Evolutionary conservation across 2,113 vertebrate species (phyloP).

Genomic region (Alectura lathami): DNA sequence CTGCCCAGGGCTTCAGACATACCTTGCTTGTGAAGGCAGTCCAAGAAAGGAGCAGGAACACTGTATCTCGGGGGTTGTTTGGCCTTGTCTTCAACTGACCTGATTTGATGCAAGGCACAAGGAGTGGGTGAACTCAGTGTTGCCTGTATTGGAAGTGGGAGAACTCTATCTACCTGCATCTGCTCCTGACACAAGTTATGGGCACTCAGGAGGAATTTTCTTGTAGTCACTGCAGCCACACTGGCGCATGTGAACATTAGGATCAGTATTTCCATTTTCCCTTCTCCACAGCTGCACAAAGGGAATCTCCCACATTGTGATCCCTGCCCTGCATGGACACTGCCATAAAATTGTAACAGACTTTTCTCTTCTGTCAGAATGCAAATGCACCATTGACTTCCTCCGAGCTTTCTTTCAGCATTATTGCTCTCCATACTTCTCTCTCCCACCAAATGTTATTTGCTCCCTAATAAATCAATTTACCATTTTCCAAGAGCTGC

Average conservation of each 20-base stretch:
- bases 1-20: neutral
- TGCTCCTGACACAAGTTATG: neutral
- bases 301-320: neutral
- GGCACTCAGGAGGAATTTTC: neutral
- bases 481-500: constrained; percentile 10
- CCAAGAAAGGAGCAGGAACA: neutral
- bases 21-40: neutral
- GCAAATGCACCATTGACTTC: neutral
- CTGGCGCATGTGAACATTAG: neutral
- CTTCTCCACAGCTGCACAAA: neutral
- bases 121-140: neutral
- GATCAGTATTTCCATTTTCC: neutral
- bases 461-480: neutral
- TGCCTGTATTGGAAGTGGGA: neutral
- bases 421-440: constrained; percentile 3
- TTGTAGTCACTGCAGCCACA: neutral
- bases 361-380: neutral
- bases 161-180: neutral
- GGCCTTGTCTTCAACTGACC: neutral
- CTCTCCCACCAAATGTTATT: neutral
- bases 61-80: neutral
- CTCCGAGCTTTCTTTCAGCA: neutral
- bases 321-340: neutral
- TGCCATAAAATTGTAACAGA: neutral
- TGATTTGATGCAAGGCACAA: neutral